Evolutionary conservation across 2,113 vertebrate genomes (phyloP), one percentile per base, ranked within the genome.

Genomic region (Scopus umbretta): DNA sequence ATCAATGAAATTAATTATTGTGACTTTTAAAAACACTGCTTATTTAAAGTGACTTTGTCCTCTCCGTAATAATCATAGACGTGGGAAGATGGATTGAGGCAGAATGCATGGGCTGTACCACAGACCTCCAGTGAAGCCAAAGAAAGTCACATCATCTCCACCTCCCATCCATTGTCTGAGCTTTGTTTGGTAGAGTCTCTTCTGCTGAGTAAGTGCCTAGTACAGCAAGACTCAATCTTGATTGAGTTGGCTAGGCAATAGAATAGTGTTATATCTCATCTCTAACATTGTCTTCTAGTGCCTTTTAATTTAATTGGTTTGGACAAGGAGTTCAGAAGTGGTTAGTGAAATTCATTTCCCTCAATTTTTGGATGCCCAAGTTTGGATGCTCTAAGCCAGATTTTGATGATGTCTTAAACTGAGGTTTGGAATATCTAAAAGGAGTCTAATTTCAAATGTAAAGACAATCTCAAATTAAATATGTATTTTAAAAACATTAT

Each of bases 401-500:
- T 23, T 76, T 63, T 29, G 38, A 4, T 66, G 26, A 6, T 47
- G n/a, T 74, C 34, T 66, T 29, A 12, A 68, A 50, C 14, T 20
- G 71, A 17, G n/a, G n/a, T 86, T 72, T 2, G 2, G 32, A 65
- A 49, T 78, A n/a, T 80, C 71, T 78, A 4, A 49, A 36, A 86
- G 47, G 40, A 78, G 38, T 27, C 38, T 71, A 52, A 56, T 87
- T 52, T 70, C 30, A 50, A 42, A 47, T 91, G 66, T 90, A 79
- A 94, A 75, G 88, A 92, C 81, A 83, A 84, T 95, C 86, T 36
- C 30, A 16, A 4, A 14, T 49, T n/a, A 42, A 75, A 80, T 83
- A 87, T 94, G 96, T 89, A 50, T 91, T 96, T 90, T 80, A 36
- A 72, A 74, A 75, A 61, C 19, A 27, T 52, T 2, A 34, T 11